Conservation (phyloP, 2,888 invertebrate species). For the Coenonympha arcania region DNA sequence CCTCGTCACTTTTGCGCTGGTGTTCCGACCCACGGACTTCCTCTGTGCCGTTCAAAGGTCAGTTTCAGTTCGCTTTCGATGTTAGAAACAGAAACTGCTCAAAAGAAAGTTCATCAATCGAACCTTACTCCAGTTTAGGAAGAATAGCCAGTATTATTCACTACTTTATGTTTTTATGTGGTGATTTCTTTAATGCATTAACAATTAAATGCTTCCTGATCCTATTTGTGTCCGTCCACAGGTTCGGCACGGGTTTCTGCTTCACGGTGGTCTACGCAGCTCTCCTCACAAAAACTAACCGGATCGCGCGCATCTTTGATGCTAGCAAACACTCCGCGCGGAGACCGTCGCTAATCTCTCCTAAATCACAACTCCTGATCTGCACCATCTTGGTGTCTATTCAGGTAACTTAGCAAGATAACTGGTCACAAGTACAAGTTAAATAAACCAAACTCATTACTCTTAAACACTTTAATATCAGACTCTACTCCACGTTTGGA, state of each 20-base stretch:
- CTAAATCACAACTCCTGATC: constrained; percentile 90
- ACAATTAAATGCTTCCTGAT: no score
- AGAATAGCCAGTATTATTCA: no score
- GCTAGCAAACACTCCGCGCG: constrained; percentile 95
- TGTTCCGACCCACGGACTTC: constrained; percentile 87
- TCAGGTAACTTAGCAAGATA: constrained; percentile 75
- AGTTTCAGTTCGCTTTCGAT: no score
- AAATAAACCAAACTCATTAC: no score
- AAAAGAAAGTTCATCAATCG: background rate
- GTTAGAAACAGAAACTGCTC: background rate
- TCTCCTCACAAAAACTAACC: constrained; percentile 95
- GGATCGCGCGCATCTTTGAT: constrained; percentile 96
- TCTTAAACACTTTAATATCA: no score
- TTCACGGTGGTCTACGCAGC: constrained; percentile 98
- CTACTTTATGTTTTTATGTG: no score
- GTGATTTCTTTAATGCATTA: no score
- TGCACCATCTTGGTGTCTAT: constrained; percentile 89
- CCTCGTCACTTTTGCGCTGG: constrained; percentile 91
- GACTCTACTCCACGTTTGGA: background rate
- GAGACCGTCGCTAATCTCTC: constrained; percentile 93
- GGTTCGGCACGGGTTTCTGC: constrained; percentile 91
- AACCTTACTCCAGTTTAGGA: no score
- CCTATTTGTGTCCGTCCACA: no score
- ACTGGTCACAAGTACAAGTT: no score
- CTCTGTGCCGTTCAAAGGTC: constrained; percentile 92